Base-by-base conservation (phyloP, 2,113 vertebrate genomes). In the Nerophis ophidion region DNA sequence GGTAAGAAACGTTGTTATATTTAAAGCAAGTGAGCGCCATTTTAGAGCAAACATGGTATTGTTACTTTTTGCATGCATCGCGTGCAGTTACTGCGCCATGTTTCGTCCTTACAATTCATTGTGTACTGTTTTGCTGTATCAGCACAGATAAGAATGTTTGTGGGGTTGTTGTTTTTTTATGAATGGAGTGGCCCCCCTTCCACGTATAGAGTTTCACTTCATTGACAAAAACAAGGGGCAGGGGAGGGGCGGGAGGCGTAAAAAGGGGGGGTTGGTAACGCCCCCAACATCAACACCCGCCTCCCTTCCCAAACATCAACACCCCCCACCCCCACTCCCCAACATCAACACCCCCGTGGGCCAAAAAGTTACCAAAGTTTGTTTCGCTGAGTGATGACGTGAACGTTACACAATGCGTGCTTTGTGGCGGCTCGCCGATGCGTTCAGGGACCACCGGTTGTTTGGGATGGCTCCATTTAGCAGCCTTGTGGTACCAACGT, bases 161-260 rank as follows among this genome's bases (percentile, higher is more conserved):
- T 73, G 67, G 60, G 5, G 15, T 53, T 81, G 77, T 77, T 70
- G 66, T 40, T 53, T 69, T 71, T 88, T 87, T 87, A 80, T 91
- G 89, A 90, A 91, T 91, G 90, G n/a, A 81, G 70, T 61, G 66
- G 33, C 49, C 48, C 70, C 60, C 60, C 55, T 35, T 48, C 36
- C 79, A 71, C 76, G 74, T 83, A 74, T 90, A 86, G 69, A 81
- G 83, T 90, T 91, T 87, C 87, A 88, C 86, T 87, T 88, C 89
- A 90, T 91, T 89, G 84, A 91, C 74, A 82, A 90, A 90, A 90
- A 89, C 85, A 90, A 87, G 82, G 67, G 36, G 61, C 48, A 57
- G 68, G 68, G 46, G 12, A 64, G 60, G 57, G 55, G 48, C 63
- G 57, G 57, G 12, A 9, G 63, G 51, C 51, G 66, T 57, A 40